phyloP scores from a whole-genome alignment of 2,797 vertebrate species.

The Karalla daura region DNA sequence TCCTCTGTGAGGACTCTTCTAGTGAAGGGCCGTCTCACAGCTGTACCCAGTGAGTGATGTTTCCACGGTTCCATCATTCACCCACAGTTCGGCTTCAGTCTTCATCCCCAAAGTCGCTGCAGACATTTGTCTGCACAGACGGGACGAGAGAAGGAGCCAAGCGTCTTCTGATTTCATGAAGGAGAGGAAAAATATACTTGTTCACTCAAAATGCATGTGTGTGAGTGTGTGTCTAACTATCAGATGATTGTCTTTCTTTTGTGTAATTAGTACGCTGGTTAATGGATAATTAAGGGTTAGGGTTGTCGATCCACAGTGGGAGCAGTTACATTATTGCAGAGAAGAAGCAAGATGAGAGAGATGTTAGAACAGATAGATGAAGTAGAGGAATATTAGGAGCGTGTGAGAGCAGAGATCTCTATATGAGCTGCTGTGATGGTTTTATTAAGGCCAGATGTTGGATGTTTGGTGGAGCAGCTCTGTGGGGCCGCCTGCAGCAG shows the following conservation, averaged over 20 bases:
- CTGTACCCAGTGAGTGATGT: not conserved
- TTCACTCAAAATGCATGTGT: too few species aligned
- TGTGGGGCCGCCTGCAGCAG: too few species aligned
- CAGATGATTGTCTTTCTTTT: constrained; percentile 41
- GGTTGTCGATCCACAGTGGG: too few species aligned
- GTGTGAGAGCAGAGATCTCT: too few species aligned
- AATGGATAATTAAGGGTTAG: constrained; percentile 58
- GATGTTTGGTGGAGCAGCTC: too few species aligned
- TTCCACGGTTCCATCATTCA: constrained; percentile 14
- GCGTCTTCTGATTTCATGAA: constrained; percentile 36
- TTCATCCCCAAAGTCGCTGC: constrained; percentile 44
- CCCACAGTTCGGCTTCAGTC: constrained; percentile 49
- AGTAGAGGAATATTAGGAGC: too few species aligned
- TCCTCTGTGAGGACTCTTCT: too few species aligned
- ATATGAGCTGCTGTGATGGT: too few species aligned
- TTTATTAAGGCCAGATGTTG: too few species aligned
- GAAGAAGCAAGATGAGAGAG: constrained; percentile 26
- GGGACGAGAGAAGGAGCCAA: constrained; percentile 47
- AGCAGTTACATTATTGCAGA: constrained; percentile 31
- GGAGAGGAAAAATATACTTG: constrained; percentile 19
- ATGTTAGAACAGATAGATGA: constrained; percentile 2
- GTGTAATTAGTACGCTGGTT: constrained; percentile 42
- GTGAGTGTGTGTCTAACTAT: constrained; percentile 4
- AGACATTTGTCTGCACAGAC: constrained; percentile 61
- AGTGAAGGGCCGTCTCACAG: too few species aligned